Evolutionary conservation across 1,140 invertebrate genomes (phyloP), one percentile per base, ranked within the genome.

Genomic region (Tenebrio molitor): DNA sequence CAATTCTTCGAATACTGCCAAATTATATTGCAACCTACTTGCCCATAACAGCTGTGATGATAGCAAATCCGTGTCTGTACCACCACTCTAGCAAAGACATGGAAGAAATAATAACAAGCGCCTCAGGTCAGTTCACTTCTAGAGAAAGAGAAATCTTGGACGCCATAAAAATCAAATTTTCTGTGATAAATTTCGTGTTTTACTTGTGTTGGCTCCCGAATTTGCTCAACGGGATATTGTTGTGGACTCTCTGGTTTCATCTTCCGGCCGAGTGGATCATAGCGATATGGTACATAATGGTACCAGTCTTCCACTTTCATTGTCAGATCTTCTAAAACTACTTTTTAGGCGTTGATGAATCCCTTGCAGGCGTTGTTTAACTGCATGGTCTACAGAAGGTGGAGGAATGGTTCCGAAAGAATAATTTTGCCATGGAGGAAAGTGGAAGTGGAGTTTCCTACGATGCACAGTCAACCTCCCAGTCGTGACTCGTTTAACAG

Each of bases 201-300:
- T 94, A 93, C 78, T 72, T 93, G 14, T 95, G 93, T 79, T 95
- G 93, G 93, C 71, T 92, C 36, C 92, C 93, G 7, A 95, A 95
- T 84, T 80, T 95, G 12, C 84, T 94, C 3, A 94, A 93, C 81
- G 91, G 91, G 5, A 80, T 93, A 46, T 79, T 94, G 7, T 78
- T 95, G 3, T 94, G 92, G 92, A 89, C 87, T 0, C 84, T 91
- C 69, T 94, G 92, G 92, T 89, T 90, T 74, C 83, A 90, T 69
- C 84, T 93, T 58, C 92, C 92, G 2, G 83, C 87, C 7, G 88
- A 86, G 78, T 82, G 89, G 7, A 87, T 94, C n/a, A 87, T 93
- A 39, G 84, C 83, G 64, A 81, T 93, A 19, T 94, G 92, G 92
- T 93, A 94, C 78, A 87, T 92, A 36, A 95, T 94, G 92, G 92